A percentile compares a stretch with the other conserved stretches of the same genome.
phyloP scores from a whole-genome alignment of 2,888 invertebrate species.

The Chaitophorus viminalis region DNA sequence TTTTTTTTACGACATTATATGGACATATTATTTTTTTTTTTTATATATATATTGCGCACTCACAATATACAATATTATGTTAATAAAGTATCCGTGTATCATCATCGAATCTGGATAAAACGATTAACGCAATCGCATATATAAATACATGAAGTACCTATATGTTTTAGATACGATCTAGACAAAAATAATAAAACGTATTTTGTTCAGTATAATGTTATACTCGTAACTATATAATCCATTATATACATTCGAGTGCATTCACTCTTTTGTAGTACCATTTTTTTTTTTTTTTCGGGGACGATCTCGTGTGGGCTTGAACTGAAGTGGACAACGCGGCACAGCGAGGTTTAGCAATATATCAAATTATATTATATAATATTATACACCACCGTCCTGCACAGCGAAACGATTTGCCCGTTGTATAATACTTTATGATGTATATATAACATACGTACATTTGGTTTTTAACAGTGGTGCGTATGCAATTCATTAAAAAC shows the following conservation, averaged over 20 bases:
- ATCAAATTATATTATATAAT: neutral
- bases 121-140: constrained; percentile 25
- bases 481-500: too few species aligned
- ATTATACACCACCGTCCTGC: too few species aligned
- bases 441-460: too few species aligned
- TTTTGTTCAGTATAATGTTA: neutral
- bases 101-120: neutral
- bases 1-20: constrained; percentile 13
- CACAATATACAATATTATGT: constrained; percentile 26
- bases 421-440: too few species aligned
- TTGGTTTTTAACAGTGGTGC: too few species aligned
- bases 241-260: constrained; percentile 4
- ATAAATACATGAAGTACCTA: neutral
- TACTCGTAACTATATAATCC: neutral
- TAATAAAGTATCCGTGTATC: constrained; percentile 9
- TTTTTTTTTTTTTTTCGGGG: too few species aligned
- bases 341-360: neutral
- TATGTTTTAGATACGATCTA: constrained; percentile 7
- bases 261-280: neutral
- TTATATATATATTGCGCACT: neutral
- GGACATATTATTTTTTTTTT: neutral
- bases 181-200: constrained; percentile 10
- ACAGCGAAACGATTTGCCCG: too few species aligned
- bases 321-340: constrained; percentile 25
- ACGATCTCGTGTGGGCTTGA: neutral